These are phyloP conservation scores for Orthosia incerta DNA, from an alignment of 2,888 invertebrate genomes.

Conservation along the genomic window DNA sequence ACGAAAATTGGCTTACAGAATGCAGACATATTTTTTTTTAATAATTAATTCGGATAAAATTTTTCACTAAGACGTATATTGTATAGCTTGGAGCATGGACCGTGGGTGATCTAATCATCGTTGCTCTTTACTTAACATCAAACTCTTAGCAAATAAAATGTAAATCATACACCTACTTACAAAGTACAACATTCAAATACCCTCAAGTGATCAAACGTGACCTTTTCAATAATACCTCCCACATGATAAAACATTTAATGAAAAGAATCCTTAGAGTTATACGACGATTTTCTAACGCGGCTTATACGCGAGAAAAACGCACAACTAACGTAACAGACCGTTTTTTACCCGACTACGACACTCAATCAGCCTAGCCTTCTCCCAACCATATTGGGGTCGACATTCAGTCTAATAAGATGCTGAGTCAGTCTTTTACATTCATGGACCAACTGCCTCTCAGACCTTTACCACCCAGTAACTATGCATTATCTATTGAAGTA, in stretches of 20 bases:
- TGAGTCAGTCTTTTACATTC: too few species aligned
- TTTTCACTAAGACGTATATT: not conserved
- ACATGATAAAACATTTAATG: constrained; percentile 25
- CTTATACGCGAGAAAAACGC: not conserved
- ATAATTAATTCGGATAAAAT: not conserved
- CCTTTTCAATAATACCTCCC: constrained; percentile 38
- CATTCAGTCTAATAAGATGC: too few species aligned
- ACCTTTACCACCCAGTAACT: too few species aligned
- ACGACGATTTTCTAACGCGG: not conserved
- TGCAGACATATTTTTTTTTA: not conserved
- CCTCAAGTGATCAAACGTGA: constrained; percentile 32
- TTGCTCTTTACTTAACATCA: constrained; percentile 4
- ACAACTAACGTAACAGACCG: too few species aligned
- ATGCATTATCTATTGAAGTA: too few species aligned
- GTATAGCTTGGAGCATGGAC: not conserved
- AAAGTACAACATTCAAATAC: constrained; percentile 33
- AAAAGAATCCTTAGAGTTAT: constrained; percentile 20
- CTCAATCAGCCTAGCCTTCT: too few species aligned
- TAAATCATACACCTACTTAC: constrained; percentile 27
- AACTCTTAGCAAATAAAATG: constrained; percentile 27
- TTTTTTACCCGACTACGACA: not conserved
- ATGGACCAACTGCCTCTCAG: too few species aligned
- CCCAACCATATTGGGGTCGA: too few species aligned
- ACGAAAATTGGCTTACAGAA: too few species aligned
- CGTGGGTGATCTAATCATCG: constrained; percentile 10